Base-by-base conservation (phyloP, 1,140 invertebrate species). In the Diorhabda carinulata region DNA sequence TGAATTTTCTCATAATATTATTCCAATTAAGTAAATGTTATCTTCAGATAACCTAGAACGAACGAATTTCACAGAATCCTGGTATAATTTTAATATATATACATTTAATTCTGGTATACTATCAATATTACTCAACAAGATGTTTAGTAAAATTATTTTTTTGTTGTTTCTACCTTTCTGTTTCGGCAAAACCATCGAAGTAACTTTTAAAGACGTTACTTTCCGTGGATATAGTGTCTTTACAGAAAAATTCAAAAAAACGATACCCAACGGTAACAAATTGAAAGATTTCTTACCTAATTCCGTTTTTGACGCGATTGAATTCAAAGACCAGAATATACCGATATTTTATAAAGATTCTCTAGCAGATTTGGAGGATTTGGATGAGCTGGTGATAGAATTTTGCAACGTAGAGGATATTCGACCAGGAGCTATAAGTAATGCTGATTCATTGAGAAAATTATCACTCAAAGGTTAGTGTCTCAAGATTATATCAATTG, bases 321-420 rank as follows among this genome's bases (percentile, higher is more conserved):
- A 73, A 64, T 67, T 76, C 3, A 63, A 43, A 10, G 56, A 72
- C 7, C 72, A 72, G 60, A 43, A 69, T 52, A 71, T 76, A 61
- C 72, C 73, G 10, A 62, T 75, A 8, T 43, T 76, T 5, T 66
- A 75, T 44, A 43, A 67, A 45, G 66, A 70, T 40, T 71, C 73
- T 3, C 66, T 76, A 7, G 61, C 56, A 9, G 73, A 76, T 61
- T 41, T 76, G 3, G 67, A 72, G 6, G 64, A 61, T 40, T 59
- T 76, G 61, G 75, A 76, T 57, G 73, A 76, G 57, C 57, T 76
- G 4, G 73, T 73, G 56, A 65, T 76, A 8, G 66, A 71, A 70
- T 57, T 71, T 8, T 70, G 73, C 60, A 47, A 52, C 25, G 42
- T 76, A n/a, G 8, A 64, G 9, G 70, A 72, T 62, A 72, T 76